Percentiles rank a stretch among this genome's conserved stretches.
These are phyloP conservation scores for Dromiciops gliroides DNA, from an alignment of 2,113 vertebrate genomes.

Conservation along the genomic window DNA sequence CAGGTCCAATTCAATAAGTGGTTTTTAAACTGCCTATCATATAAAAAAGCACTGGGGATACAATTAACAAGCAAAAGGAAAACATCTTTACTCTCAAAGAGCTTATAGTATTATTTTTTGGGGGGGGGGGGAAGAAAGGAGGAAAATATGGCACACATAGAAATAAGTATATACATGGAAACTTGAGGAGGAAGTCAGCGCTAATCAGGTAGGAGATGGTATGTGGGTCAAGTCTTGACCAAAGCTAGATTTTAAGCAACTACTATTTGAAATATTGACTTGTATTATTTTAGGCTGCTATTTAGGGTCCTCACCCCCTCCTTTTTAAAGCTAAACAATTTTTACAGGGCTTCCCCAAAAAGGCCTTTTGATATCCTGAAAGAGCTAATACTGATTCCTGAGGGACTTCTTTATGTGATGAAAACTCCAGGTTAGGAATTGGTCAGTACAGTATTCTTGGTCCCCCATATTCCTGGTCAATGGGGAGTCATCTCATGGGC, in stretches of 20 bases:
- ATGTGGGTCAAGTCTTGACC: neutral
- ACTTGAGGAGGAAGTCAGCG: neutral
- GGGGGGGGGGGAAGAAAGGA: neutral
- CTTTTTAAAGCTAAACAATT: neutral
- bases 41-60: neutral
- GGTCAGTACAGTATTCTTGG: neutral
- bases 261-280: neutral
- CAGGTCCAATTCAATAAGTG: neutral
- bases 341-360: neutral
- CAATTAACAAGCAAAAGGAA: neutral
- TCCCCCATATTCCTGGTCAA: neutral
- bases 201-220: neutral
- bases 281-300: neutral
- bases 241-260: neutral
- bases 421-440: neutral
- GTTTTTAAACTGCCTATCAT: neutral
- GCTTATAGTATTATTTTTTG: neutral
- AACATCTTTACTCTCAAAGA: neutral
- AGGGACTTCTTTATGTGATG: neutral
- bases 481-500: neutral
- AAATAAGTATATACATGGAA: neutral
- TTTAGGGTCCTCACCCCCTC: neutral
- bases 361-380: neutral
- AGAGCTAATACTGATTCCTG: neutral
- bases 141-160: neutral